Percentiles rank a stretch among this genome's conserved stretches.
These are phyloP conservation scores for Nebria ingens DNA, from an alignment of 1,140 invertebrate genomes.

Conservation along the genomic window DNA sequence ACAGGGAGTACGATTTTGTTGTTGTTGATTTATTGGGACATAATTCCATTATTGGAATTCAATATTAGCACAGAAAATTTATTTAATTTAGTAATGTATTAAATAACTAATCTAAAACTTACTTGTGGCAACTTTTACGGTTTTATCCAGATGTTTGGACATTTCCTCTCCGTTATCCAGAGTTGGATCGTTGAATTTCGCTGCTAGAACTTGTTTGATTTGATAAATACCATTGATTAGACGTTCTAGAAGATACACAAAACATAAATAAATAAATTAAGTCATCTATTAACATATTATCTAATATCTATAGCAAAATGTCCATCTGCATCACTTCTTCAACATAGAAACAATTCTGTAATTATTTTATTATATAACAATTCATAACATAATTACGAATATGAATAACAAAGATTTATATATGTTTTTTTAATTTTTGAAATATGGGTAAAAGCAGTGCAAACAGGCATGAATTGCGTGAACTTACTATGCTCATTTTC, in stretches of 20 bases:
- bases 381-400: conserved; percentile 2
- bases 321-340: too few relatives aligned
- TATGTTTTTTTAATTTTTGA: not conserved
- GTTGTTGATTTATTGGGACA: too few relatives aligned
- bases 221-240: conserved; percentile 56
- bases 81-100: too few relatives aligned
- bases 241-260: conserved; percentile 45
- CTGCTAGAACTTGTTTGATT: conserved; percentile 49
- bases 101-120: too few relatives aligned
- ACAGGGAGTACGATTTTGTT: too few relatives aligned
- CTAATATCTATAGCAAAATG: too few relatives aligned
- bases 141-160: conserved; percentile 53
- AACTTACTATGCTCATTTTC: conserved; percentile 86
- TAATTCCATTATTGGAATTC: too few relatives aligned
- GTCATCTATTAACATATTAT: conserved; percentile 10
- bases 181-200: conserved; percentile 45
- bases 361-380: too few relatives aligned
- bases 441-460: too few relatives aligned
- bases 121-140: conserved; percentile 52
- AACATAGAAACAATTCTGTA: too few relatives aligned
- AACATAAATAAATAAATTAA: conserved; percentile 20
- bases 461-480: conserved; percentile 12
- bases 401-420: too few relatives aligned
- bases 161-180: conserved; percentile 49
- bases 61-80: too few relatives aligned